A percentile compares a stretch with the other conserved stretches of the same genome.
phyloP scores from a whole-genome alignment of 2,888 invertebrate genomes.

The Habroteleia sp. region DNA sequence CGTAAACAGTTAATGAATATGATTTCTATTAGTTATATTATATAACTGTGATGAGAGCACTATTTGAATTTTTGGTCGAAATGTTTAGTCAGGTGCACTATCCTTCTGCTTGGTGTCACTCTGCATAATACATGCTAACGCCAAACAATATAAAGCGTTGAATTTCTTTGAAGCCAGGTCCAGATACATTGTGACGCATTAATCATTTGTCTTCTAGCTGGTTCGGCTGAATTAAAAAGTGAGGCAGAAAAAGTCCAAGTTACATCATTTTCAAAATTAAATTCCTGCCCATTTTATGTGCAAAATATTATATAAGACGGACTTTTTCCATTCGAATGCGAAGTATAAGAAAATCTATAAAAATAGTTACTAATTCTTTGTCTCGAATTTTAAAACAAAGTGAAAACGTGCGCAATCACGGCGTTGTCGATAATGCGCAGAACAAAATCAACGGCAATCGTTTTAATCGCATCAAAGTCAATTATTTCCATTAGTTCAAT shows the following conservation, averaged over 20 bases:
- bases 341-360: not conserved
- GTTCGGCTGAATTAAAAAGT: slow-evolving; percentile 12
- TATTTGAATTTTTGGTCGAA: not conserved
- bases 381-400: too few species aligned
- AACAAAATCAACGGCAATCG: too few species aligned
- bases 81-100: slow-evolving; percentile 10
- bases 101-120: slow-evolving; percentile 17
- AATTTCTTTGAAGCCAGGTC: slow-evolving; percentile 7
- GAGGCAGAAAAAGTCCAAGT: slow-evolving; percentile 5
- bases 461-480: too few species aligned
- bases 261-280: slow-evolving; percentile 21
- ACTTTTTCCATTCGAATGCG: too few species aligned
- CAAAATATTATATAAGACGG: not conserved
- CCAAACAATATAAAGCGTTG: slow-evolving; percentile 20
- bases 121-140: slow-evolving; percentile 28
- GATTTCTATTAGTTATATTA: slow-evolving; percentile 6
- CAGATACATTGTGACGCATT: slow-evolving; percentile 11
- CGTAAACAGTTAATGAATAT: slow-evolving; percentile 9
- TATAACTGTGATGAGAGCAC: not conserved
- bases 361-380: too few species aligned
- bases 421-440: too few species aligned
- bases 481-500: too few species aligned
- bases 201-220: slow-evolving; percentile 11
- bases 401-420: too few species aligned
- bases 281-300: not conserved